Conservation (phyloP, 2,797 vertebrate genomes). For the Sebastiscus albofasciatus region DNA sequence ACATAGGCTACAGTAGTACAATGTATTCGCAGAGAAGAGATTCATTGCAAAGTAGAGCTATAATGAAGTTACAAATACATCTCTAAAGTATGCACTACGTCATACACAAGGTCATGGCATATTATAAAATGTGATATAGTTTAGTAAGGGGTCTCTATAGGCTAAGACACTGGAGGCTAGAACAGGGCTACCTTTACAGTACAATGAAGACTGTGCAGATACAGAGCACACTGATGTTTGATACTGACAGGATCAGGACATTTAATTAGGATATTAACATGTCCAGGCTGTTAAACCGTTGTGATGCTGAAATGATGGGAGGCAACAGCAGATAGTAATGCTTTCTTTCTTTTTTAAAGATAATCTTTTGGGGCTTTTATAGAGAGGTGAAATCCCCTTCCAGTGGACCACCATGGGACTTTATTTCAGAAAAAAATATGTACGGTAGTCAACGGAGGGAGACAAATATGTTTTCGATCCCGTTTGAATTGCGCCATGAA, state of each 20-base stretch:
- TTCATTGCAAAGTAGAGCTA: conserved; percentile 63
- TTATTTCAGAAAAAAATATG: no score
- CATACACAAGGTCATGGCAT: conserved; percentile 69
- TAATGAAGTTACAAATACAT: conserved; percentile 69
- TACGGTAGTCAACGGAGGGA: no score
- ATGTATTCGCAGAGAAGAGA: conserved; percentile 69
- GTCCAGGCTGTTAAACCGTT: conserved; percentile 28
- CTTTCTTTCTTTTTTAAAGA: neutral
- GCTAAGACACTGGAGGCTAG: conserved; percentile 66
- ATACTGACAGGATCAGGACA: conserved; percentile 56
- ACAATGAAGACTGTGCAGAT: conserved; percentile 56
- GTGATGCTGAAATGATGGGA: conserved; percentile 20
- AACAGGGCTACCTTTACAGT: conserved; percentile 54
- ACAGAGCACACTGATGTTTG: conserved; percentile 73
- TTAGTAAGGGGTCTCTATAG: conserved; percentile 58
- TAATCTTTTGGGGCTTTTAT: neutral
- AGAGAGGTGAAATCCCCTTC: no score
- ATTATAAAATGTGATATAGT: conserved; percentile 71
- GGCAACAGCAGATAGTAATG: neutral
- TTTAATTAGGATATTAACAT: conserved; percentile 27
- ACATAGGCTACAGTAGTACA: conserved; percentile 76
- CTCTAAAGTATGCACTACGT: conserved; percentile 63
- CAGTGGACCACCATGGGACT: no score
- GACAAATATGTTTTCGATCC: no score
- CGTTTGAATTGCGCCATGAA: no score